Percentiles rank a stretch among this genome's conserved stretches.
Evolutionary conservation across 2,113 vertebrate species (phyloP).

Genomic region (Hymenochirus boettgeri): DNA sequence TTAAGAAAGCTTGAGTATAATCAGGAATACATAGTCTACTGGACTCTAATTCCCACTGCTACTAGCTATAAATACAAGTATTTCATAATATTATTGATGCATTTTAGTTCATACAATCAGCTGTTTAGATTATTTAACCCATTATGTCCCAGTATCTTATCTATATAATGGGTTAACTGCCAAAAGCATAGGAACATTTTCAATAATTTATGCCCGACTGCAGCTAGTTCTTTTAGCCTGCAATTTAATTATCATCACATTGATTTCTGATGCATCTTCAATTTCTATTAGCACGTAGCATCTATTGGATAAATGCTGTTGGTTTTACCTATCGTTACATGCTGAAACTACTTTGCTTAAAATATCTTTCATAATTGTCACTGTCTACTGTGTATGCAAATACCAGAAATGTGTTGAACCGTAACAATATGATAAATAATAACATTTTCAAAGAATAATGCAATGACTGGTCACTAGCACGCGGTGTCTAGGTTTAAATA

Average conservation of each 20-base stretch:
- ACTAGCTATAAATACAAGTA: conserved; percentile 80
- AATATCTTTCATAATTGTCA: conserved; percentile 46
- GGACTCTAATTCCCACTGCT: conserved; percentile 84
- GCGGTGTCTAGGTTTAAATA: conserved; percentile 58
- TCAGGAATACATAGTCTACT: conserved; percentile 75
- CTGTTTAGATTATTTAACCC: too few species aligned
- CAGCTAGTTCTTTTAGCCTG: conserved; percentile 49
- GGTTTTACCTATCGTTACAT: conserved; percentile 61
- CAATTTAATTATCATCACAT: conserved; percentile 75
- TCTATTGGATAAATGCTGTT: conserved; percentile 57
- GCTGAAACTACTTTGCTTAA: conserved; percentile 57
- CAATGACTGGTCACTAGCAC: conserved; percentile 49
- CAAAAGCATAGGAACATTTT: conserved; percentile 53
- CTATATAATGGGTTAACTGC: conserved; percentile 44
- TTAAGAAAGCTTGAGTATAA: conserved; percentile 92
- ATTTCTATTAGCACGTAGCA: conserved; percentile 63
- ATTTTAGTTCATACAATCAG: background rate
- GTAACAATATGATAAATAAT: conserved; percentile 39
- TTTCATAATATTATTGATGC: conserved; percentile 62
- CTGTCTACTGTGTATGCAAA: conserved; percentile 41
- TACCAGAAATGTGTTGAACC: conserved; percentile 38
- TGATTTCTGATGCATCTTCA: conserved; percentile 77
- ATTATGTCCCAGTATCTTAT: background rate
- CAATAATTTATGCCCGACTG: conserved; percentile 58
- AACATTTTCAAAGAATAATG: conserved; percentile 51